Percentiles rank a stretch among this genome's conserved stretches.
Conservation (phyloP, 2,797 vertebrate species). For the Sebastolobus altivelis region DNA sequence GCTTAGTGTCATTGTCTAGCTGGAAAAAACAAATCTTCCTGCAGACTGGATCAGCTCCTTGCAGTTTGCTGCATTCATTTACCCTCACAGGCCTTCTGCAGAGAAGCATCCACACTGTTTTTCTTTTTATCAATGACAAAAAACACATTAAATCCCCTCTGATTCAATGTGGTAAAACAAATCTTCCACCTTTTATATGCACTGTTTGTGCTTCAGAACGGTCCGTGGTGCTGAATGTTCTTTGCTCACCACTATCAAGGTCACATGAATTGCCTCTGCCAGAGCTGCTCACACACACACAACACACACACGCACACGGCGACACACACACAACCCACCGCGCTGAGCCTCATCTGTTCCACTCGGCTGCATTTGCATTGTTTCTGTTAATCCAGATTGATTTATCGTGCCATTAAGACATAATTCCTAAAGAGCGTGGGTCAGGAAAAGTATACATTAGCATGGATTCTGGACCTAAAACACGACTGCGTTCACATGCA, state of each 20-base stretch:
- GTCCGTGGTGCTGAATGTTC: constrained; percentile 42
- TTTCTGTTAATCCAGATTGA: constrained; percentile 76
- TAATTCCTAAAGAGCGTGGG: constrained; percentile 62
- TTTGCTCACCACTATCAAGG: constrained; percentile 66
- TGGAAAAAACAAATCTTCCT: neutral
- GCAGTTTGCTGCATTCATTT: neutral
- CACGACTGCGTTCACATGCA: neutral
- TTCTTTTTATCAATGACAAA: neutral
- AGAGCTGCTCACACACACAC: neutral
- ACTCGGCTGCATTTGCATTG: constrained; percentile 65
- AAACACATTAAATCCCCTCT: neutral
- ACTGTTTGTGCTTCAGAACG: constrained; percentile 2
- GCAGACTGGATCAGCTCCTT: neutral
- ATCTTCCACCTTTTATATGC: constrained; percentile 1
- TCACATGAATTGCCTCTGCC: constrained; percentile 59
- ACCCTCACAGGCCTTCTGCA: neutral
- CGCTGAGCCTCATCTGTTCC: constrained; percentile 76
- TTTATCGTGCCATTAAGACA: constrained; percentile 57
- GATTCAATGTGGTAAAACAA: neutral
- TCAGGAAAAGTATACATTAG: constrained; percentile 36
- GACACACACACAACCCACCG: constrained; percentile 11
- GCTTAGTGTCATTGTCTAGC: too few species aligned
- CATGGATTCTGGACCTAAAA: constrained; percentile 9
- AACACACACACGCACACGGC: constrained; percentile 22
- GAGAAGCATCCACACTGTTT: neutral